Conservation (phyloP, 2,888 invertebrate species). For the Dynastes maya region DNA sequence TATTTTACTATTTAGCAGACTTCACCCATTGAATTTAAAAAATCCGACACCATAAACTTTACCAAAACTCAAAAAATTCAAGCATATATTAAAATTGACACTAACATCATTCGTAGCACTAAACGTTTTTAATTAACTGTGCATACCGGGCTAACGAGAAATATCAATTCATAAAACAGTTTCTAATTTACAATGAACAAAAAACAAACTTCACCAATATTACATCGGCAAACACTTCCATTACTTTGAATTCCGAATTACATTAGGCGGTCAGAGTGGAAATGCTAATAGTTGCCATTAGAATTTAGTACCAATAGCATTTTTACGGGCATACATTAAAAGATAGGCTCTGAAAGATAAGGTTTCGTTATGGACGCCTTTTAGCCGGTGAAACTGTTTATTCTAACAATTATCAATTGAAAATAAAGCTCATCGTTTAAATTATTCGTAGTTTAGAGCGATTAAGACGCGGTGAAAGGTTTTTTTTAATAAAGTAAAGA, state of each 20-base stretch:
- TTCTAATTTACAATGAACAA: constrained; percentile 10
- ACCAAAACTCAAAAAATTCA: too few species aligned
- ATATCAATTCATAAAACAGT: background rate
- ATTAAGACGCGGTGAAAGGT: constrained; percentile 22
- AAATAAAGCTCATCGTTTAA: constrained; percentile 30
- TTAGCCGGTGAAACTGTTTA: constrained; percentile 22
- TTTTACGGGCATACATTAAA: background rate
- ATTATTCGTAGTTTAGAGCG: constrained; percentile 32
- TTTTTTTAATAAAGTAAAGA: background rate
- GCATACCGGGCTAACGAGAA: constrained; percentile 3
- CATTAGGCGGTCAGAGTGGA: background rate
- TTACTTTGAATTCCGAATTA: constrained; percentile 8
- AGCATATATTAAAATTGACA: background rate
- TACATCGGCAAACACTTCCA: background rate
- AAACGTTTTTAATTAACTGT: background rate
- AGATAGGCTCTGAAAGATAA: background rate
- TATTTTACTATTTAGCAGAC: too few species aligned
- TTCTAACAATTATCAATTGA: constrained; percentile 17
- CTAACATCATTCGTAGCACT: background rate
- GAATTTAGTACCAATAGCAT: background rate
- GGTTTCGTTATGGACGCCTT: background rate
- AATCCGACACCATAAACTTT: too few species aligned
- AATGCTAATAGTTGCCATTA: constrained; percentile 21
- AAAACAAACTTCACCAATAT: constrained; percentile 1
- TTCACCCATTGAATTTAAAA: too few species aligned